Conservation (phyloP, 2,888 invertebrate genomes). For the Onchidella celtica region DNA sequence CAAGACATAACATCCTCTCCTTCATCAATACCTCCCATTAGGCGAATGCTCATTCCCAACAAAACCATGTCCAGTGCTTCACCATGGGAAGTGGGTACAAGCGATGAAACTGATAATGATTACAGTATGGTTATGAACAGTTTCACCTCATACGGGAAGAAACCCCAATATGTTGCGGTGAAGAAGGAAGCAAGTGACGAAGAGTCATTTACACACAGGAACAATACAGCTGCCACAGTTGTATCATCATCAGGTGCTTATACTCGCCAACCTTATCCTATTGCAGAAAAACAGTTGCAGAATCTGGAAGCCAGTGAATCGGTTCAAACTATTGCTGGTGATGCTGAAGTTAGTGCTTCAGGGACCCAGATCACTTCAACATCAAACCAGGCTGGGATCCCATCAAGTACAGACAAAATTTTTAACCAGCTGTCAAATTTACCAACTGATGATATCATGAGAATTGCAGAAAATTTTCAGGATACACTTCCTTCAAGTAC, state of each 20-base stretch:
- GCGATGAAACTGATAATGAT: constrained; percentile 6
- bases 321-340: not conserved
- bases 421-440: constrained; percentile 25
- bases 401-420: not conserved
- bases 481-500: not conserved
- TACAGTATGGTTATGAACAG: constrained; percentile 18
- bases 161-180: not conserved
- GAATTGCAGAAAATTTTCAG: constrained; percentile 28
- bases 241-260: not conserved
- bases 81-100: constrained; percentile 36
- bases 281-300: constrained; percentile 21
- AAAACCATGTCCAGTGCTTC: constrained; percentile 33
- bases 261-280: not conserved
- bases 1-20: constrained; percentile 8
- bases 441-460: constrained; percentile 26
- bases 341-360: not conserved
- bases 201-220: not conserved
- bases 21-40: constrained; percentile 33
- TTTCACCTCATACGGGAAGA: not conserved
- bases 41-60: constrained; percentile 38
- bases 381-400: not conserved
- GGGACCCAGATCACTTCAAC: not conserved
- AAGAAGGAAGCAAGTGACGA: constrained; percentile 8
- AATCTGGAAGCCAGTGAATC: not conserved
- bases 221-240: not conserved